Evolutionary conservation across 2,113 vertebrate genomes (phyloP).

Genomic region (Ranitomeya imitator): DNA sequence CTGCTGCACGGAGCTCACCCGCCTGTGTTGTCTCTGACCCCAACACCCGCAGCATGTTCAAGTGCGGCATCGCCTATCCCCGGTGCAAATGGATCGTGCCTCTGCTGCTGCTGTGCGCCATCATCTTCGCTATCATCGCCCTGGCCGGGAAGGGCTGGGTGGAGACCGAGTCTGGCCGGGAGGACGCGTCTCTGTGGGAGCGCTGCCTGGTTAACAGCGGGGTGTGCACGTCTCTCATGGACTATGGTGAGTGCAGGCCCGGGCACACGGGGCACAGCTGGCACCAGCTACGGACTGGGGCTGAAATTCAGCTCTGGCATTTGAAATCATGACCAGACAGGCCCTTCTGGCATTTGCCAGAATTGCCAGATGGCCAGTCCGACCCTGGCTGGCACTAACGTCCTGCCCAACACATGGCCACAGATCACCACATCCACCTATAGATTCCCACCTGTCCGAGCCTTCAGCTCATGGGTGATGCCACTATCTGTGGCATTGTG

Average conservation of each 20-base stretch:
- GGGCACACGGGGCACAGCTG: no score
- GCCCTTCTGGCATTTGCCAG: no score
- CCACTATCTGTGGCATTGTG: not conserved
- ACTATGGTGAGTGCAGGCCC: constrained; percentile 73
- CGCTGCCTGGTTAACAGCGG: constrained; percentile 72
- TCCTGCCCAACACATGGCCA: no score
- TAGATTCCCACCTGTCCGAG: no score
- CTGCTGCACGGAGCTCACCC: not conserved
- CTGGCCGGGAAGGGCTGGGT: constrained; percentile 90
- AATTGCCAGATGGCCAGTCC: no score
- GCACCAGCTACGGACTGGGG: no score
- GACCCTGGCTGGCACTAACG: no score
- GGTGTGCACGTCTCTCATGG: constrained; percentile 78
- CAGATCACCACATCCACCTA: no score
- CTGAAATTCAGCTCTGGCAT: no score
- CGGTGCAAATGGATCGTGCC: constrained; percentile 92
- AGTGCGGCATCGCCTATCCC: constrained; percentile 88
- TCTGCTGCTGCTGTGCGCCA: constrained; percentile 85
- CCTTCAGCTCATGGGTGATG: no score
- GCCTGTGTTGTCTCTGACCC: not conserved
- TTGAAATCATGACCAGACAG: no score
- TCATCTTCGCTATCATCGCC: constrained; percentile 92
- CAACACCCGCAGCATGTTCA: constrained; percentile 77
- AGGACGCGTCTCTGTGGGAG: constrained; percentile 86
- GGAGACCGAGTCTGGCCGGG: constrained; percentile 77